Percentiles rank a stretch among this genome's conserved stretches.
phyloP scores from a whole-genome alignment of 1,140 invertebrate genomes.

The Branchinecta lindahli region DNA sequence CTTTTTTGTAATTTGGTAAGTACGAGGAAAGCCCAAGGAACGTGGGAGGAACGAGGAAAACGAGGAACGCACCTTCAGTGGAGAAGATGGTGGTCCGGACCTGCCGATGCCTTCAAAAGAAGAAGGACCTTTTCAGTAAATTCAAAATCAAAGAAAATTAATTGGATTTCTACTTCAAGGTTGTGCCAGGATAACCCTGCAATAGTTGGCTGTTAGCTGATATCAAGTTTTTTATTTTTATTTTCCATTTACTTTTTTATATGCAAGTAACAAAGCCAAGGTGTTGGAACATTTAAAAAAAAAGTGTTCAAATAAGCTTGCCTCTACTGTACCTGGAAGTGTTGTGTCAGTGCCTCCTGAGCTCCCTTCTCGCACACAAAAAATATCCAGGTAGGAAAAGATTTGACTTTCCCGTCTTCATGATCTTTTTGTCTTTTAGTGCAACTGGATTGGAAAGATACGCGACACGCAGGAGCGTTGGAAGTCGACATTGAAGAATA shows the following conservation, averaged over 20 bases:
- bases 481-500: slow-evolving; percentile 37
- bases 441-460: slow-evolving; percentile 36
- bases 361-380: not conserved
- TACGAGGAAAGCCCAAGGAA: not conserved
- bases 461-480: slow-evolving; percentile 39
- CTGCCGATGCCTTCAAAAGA: no score
- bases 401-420: slow-evolving; percentile 4
- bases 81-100: no score
- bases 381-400: not conserved
- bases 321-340: not conserved
- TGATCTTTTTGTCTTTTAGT: slow-evolving; percentile 28
- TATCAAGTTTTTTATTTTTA: no score
- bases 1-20: not conserved
- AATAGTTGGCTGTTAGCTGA: not conserved
- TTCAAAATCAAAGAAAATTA: no score
- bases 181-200: not conserved
- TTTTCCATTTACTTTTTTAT: no score
- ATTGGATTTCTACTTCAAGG: no score
- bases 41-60: not conserved
- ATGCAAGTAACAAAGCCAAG: no score
- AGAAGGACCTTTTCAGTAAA: no score
- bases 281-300: slow-evolving; percentile 2
- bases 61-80: not conserved
- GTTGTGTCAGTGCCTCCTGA: not conserved
- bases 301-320: slow-evolving; percentile 1